A percentile compares a stretch with the other conserved stretches of the same genome.
phyloP scores from a whole-genome alignment of 2,797 vertebrate species.

The Lutra lutra region DNA sequence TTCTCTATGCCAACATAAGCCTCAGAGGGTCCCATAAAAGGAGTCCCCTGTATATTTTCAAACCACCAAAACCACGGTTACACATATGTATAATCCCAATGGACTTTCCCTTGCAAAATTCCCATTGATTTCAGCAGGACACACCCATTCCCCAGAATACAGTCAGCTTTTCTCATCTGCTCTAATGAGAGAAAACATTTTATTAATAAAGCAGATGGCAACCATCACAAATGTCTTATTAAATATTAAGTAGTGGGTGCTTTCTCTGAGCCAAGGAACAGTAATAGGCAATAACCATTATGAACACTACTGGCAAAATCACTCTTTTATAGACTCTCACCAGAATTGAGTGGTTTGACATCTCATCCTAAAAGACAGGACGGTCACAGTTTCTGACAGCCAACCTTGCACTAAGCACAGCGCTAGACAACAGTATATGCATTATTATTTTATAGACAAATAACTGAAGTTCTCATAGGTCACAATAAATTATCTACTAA shows the following conservation, averaged over 20 bases:
- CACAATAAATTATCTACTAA: background rate
- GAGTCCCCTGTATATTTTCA: constrained; percentile 32
- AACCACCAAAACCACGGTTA: constrained; percentile 44
- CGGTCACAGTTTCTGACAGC: background rate
- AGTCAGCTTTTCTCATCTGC: constrained; percentile 32
- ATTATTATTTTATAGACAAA: constrained; percentile 12
- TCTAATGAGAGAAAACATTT: constrained; percentile 46
- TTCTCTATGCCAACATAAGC: constrained; percentile 39
- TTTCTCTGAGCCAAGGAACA: constrained; percentile 39
- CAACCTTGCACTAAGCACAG: background rate
- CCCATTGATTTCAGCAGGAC: constrained; percentile 34
- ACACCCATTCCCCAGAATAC: background rate
- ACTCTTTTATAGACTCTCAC: constrained; percentile 41
- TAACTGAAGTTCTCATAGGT: background rate
- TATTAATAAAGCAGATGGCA: constrained; percentile 66
- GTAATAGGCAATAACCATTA: constrained; percentile 3
- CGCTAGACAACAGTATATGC: background rate
- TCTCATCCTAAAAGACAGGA: background rate
- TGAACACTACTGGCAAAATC: background rate
- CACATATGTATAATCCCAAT: constrained; percentile 1
- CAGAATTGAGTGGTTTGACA: constrained; percentile 29
- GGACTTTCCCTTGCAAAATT: background rate
- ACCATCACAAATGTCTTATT: constrained; percentile 47
- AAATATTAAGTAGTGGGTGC: constrained; percentile 41
- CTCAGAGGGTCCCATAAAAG: constrained; percentile 35